Conservation (phyloP, 2,888 invertebrate species). For the Cephus pulcher region DNA sequence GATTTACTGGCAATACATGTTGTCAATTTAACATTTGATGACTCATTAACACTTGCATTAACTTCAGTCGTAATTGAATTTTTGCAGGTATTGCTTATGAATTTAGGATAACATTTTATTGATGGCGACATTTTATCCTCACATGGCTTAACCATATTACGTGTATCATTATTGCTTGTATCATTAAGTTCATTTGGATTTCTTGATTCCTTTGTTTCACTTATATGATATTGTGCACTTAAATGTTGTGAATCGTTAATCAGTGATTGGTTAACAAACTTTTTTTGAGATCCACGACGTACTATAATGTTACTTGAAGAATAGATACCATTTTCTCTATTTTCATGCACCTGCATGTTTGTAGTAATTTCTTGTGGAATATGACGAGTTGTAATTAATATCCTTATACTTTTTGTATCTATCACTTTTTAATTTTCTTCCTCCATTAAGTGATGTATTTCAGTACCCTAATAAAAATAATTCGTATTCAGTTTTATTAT, state of each 20-base stretch:
- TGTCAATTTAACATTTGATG: background rate
- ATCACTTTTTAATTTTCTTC: background rate
- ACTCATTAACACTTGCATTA: background rate
- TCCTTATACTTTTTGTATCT: background rate
- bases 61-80: background rate
- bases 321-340: background rate
- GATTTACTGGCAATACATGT: background rate
- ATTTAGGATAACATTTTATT: background rate
- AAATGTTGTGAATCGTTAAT: background rate
- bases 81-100: background rate
- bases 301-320: background rate
- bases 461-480: background rate
- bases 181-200: background rate
- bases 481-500: no score
- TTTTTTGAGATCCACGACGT: background rate
- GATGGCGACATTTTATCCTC: background rate
- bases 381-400: background rate
- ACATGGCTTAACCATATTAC: background rate
- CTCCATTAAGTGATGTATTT: background rate
- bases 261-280: background rate
- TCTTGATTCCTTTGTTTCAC: background rate
- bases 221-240: background rate
- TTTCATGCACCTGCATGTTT: background rate
- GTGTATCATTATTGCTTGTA: background rate
- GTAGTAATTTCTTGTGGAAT: background rate